These are phyloP conservation scores for Capreolus pygargus DNA, from an alignment of 2,113 vertebrate genomes.

Conservation along the genomic window DNA sequence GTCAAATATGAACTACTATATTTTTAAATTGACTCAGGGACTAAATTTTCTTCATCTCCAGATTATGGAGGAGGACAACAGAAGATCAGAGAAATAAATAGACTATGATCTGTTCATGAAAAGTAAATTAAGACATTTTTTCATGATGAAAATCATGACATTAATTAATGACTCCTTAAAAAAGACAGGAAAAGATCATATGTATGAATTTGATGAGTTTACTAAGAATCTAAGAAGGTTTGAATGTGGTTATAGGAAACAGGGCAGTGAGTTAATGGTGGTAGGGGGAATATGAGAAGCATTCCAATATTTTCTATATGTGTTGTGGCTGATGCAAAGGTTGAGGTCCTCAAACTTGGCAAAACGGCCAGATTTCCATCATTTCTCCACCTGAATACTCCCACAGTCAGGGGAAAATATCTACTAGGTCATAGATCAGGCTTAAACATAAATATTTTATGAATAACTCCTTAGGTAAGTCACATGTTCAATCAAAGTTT, in stretches of 20 bases:
- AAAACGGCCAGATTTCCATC: not conserved
- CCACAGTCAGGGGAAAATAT: not conserved
- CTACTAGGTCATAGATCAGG: not conserved
- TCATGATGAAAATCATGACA: not conserved
- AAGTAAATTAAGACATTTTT: not conserved
- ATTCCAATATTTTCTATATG: not conserved
- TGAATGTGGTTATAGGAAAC: not conserved
- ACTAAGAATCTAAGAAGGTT: not conserved
- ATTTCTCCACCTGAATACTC: not conserved
- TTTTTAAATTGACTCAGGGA: not conserved
- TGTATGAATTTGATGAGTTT: not conserved
- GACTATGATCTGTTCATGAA: not conserved
- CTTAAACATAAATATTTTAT: not conserved
- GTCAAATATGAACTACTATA: not conserved
- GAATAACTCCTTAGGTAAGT: not conserved
- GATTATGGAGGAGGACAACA: not conserved
- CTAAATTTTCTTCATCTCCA: not conserved
- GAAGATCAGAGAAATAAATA: not conserved
- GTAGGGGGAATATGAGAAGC: not conserved
- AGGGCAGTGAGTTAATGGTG: not conserved
- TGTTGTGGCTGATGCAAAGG: not conserved
- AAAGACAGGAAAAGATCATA: not conserved
- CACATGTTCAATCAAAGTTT: not conserved
- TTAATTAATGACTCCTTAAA: not conserved
- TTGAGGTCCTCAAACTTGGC: not conserved